A percentile compares a stretch with the other conserved stretches of the same genome.
phyloP scores from a whole-genome alignment of 2,113 vertebrate species.

The Onychorhynchus coronatus region DNA sequence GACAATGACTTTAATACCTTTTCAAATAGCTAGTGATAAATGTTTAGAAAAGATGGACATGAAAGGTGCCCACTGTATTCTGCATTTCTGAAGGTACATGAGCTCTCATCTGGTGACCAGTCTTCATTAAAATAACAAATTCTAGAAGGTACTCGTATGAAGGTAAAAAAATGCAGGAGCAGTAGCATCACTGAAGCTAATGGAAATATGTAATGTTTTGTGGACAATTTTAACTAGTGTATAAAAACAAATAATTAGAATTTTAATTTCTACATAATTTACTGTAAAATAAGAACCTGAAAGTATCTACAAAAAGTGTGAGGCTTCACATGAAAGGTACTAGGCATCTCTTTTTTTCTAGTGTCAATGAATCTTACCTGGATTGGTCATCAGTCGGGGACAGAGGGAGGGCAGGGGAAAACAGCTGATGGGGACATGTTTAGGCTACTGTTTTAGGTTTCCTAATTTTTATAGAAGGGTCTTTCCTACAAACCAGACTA shows the following conservation, averaged over 20 bases:
- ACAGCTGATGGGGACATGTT: not conserved
- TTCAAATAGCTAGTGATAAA: not conserved
- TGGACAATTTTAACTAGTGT: not conserved
- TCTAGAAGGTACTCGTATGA: not conserved
- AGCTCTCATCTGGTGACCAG: not conserved
- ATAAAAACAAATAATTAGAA: not conserved
- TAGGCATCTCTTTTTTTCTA: not conserved
- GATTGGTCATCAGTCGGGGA: not conserved
- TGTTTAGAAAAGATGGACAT: not conserved
- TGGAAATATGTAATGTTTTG: rapidly evolving
- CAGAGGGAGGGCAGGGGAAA: rapidly evolving
- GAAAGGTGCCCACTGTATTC: not conserved
- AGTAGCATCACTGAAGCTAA: not conserved
- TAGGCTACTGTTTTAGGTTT: not conserved
- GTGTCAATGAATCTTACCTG: not conserved
- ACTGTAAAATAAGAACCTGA: not conserved
- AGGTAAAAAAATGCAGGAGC: not conserved
- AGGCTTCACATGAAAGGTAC: not conserved
- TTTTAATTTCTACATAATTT: not conserved
- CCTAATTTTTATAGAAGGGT: not conserved
- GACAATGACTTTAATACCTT: not conserved
- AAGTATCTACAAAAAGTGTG: not conserved
- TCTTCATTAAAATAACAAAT: not conserved
- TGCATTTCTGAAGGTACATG: not conserved
- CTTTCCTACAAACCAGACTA: not conserved